These are phyloP conservation scores for Pitangus sulphuratus DNA, from an alignment of 2,797 vertebrate species.

Conservation along the genomic window DNA sequence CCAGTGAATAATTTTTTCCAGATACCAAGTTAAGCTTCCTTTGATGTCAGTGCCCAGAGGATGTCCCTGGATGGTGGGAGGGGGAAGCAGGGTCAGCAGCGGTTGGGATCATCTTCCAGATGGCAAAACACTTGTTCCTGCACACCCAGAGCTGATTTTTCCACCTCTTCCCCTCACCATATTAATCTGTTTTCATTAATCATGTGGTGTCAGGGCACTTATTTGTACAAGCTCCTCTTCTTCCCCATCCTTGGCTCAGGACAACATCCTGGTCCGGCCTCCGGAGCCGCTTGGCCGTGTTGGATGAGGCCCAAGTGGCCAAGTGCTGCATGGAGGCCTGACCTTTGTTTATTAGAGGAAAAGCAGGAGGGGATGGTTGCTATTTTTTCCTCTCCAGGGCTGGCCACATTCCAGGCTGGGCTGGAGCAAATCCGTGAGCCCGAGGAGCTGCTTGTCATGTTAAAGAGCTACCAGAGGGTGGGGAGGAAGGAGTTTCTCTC, in stretches of 20 bases:
- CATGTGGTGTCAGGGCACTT: neutral
- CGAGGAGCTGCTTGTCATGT: neutral
- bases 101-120: constrained; percentile 1
- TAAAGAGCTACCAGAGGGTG: neutral
- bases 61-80: neutral
- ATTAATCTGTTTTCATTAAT: constrained; percentile 3
- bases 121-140: neutral
- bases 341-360: constrained; percentile 13
- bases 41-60: neutral
- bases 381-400: neutral
- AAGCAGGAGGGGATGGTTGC: constrained; percentile 10
- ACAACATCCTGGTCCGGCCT: neutral
- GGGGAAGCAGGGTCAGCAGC: neutral
- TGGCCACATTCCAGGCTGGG: constrained; percentile 24
- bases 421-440: neutral
- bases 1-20: neutral
- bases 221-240: neutral
- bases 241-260: neutral
- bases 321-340: neutral
- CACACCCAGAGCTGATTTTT: neutral
- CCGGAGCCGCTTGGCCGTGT: neutral
- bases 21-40: neutral
- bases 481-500: neutral
- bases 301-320: neutral
- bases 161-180: neutral